A percentile compares a stretch with the other conserved stretches of the same genome.
Conservation (phyloP, 2,888 invertebrate species). For the Coelopa pilipes region DNA sequence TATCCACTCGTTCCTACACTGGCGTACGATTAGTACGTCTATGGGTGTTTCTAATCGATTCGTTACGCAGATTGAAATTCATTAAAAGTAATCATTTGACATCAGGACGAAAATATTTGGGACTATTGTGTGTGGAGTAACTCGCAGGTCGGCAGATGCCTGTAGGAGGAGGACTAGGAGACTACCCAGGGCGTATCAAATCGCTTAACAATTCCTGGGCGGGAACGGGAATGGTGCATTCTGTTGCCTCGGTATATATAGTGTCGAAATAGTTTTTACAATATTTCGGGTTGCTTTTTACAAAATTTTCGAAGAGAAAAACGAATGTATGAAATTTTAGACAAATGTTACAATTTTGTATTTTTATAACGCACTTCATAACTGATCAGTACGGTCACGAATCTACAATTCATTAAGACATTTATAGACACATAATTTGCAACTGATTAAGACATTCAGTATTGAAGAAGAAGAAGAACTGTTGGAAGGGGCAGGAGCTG, state of each 20-base stretch:
- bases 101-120: constrained; percentile 67
- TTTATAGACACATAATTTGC: not conserved
- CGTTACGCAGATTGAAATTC: constrained; percentile 66
- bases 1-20: constrained; percentile 22
- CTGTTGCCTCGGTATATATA: too few relatives aligned
- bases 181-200: constrained; percentile 62
- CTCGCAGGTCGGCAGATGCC: constrained; percentile 1
- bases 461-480: not conserved
- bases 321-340: not conserved
- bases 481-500: not conserved
- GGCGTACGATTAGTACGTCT: constrained; percentile 42
- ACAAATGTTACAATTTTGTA: not conserved
- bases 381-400: not conserved
- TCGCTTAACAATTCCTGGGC: constrained; percentile 42
- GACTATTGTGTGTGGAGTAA: constrained; percentile 41
- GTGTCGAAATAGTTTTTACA: too few relatives aligned
- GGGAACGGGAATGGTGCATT: not conserved
- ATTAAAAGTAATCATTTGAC: constrained; percentile 68
- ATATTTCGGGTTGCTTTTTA: not conserved
- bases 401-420: not conserved
- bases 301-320: not conserved
- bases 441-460: not conserved
- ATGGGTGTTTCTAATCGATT: constrained; percentile 59
- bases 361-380: not conserved
- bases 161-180: constrained; percentile 37